A percentile compares a stretch with the other conserved stretches of the same genome.
Evolutionary conservation across 2,797 vertebrate genomes (phyloP).

Genomic region (Limosa lapponica): DNA sequence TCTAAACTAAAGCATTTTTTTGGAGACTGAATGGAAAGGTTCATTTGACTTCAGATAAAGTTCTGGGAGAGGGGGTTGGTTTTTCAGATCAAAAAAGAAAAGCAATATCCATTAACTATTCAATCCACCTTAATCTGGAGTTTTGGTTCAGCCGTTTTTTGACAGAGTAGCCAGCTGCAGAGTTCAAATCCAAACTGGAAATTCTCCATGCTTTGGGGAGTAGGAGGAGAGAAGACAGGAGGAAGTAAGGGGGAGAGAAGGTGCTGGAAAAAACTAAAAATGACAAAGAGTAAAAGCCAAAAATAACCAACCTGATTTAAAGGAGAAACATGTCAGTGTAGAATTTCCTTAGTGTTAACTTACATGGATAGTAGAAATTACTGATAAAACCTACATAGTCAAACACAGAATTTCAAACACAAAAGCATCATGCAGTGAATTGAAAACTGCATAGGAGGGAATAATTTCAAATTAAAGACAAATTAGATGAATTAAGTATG

Average conservation of each 20-base stretch:
- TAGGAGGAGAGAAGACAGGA: constrained; percentile 3
- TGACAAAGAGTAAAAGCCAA: constrained; percentile 15
- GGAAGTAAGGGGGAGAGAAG: background rate
- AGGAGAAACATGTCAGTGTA: background rate
- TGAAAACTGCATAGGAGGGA: background rate
- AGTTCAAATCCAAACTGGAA: constrained; percentile 40
- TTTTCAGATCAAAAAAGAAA: constrained; percentile 39
- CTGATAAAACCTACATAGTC: background rate
- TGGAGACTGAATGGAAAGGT: constrained; percentile 4
- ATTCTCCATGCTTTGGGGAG: background rate
- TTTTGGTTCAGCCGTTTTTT: constrained; percentile 13
- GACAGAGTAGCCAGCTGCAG: background rate
- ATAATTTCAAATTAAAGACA: background rate
- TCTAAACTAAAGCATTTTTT: constrained; percentile 37
- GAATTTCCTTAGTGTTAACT: background rate
- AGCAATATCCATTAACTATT: constrained; percentile 1
- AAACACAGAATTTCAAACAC: background rate
- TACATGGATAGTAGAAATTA: background rate
- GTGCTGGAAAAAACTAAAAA: constrained; percentile 11
- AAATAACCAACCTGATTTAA: constrained; percentile 36
- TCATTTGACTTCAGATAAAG: constrained; percentile 52
- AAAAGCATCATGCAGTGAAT: background rate
- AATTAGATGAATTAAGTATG: background rate
- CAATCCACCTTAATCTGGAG: background rate
- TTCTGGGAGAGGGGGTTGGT: background rate